Conservation (phyloP, 2,113 vertebrate species). For the Neolamprologus devosi region DNA sequence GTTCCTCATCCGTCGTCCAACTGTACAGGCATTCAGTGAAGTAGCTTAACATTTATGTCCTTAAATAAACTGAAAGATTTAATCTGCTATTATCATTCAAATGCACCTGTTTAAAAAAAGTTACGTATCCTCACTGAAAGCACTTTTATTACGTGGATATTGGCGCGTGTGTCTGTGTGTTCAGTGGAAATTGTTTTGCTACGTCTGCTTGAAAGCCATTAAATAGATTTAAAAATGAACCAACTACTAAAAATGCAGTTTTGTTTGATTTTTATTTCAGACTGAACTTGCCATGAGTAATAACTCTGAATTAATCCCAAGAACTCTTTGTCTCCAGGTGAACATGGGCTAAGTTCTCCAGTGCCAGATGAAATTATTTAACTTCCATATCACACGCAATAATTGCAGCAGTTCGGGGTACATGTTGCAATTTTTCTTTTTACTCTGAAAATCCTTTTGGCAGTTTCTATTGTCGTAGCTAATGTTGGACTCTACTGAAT, state of each 20-base stretch:
- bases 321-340: neutral
- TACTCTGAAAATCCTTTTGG: slow-evolving; percentile 39
- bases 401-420: slow-evolving; percentile 24
- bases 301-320: neutral
- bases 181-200: neutral
- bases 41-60: neutral
- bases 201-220: neutral
- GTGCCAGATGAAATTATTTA: slow-evolving; percentile 32
- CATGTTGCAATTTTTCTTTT: slow-evolving; percentile 18
- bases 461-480: slow-evolving; percentile 48
- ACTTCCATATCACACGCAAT: slow-evolving; percentile 23
- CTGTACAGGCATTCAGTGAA: neutral
- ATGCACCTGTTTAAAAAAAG: neutral
- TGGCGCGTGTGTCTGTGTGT: neutral
- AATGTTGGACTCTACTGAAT: slow-evolving; percentile 27
- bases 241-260: neutral
- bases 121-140: neutral
- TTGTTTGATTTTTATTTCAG: neutral
- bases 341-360: neutral
- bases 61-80: neutral
- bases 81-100: neutral
- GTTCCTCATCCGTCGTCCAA: neutral
- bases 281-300: neutral
- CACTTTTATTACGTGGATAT: neutral
- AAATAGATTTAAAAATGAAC: neutral